phyloP scores from a whole-genome alignment of 2,888 invertebrate genomes.

The Hofmannophila pseudospretella region DNA sequence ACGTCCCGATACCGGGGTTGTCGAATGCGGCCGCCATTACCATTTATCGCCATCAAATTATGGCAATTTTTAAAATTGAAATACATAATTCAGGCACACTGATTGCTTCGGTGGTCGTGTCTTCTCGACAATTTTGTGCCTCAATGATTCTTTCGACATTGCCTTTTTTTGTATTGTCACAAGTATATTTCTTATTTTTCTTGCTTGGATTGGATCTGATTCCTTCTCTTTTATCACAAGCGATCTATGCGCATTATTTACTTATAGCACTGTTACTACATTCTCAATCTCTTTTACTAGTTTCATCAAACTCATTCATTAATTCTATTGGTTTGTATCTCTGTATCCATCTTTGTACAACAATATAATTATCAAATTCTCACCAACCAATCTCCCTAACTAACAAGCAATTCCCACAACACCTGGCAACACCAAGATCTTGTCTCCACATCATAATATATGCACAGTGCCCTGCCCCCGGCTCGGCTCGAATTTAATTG shows the following conservation, averaged over 20 bases:
- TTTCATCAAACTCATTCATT: no score
- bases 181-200: no score
- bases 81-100: not conserved
- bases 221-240: no score
- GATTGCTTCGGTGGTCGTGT: not conserved
- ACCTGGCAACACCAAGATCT: slow-evolving; percentile 17
- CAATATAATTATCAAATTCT: no score
- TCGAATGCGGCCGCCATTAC: slow-evolving; percentile 22
- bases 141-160: not conserved
- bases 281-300: no score
- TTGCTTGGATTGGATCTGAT: no score
- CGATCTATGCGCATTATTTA: no score
- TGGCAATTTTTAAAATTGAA: slow-evolving; percentile 3
- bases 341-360: no score
- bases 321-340: no score
- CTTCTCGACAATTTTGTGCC: not conserved
- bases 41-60: slow-evolving; percentile 6
- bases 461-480: slow-evolving; percentile 24
- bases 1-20: slow-evolving; percentile 41
- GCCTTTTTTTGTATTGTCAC: not conserved
- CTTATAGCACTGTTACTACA: no score
- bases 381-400: not conserved
- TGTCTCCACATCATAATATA: slow-evolving; percentile 19
- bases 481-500: slow-evolving; percentile 36
- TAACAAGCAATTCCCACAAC: not conserved